Evolutionary conservation across 2,797 vertebrate genomes (phyloP).

Genomic region (Lacerta bilineata): DNA sequence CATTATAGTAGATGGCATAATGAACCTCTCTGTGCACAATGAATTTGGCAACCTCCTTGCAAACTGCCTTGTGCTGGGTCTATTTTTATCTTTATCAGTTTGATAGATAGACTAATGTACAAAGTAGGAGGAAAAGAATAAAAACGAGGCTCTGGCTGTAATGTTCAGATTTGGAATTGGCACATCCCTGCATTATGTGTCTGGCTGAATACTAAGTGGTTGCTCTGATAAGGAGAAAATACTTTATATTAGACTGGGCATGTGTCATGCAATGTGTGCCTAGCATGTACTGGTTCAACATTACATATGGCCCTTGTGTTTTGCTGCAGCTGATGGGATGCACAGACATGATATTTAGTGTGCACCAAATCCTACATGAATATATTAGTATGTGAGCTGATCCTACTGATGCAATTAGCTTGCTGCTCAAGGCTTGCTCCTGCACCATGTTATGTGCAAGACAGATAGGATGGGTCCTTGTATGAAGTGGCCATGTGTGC

Average conservation of each 20-base stretch:
- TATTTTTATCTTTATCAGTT: conserved; percentile 50
- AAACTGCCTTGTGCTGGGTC: conserved; percentile 27
- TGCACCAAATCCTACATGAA: background rate
- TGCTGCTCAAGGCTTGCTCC: background rate
- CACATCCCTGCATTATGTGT: conserved; percentile 3
- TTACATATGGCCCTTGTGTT: background rate
- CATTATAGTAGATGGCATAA: conserved; percentile 55
- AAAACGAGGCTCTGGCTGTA: conserved; percentile 42
- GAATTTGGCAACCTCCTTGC: conserved; percentile 54
- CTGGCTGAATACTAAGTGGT: conserved; percentile 26
- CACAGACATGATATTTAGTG: background rate
- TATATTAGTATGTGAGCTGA: background rate
- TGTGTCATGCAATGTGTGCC: background rate
- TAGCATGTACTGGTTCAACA: background rate
- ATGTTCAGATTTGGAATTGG: conserved; percentile 36
- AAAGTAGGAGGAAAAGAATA: conserved; percentile 44
- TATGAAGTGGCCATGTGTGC: too few relatives aligned
- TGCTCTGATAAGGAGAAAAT: conserved; percentile 29
- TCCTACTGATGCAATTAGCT: background rate
- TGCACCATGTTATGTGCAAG: background rate
- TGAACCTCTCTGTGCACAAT: conserved; percentile 52
- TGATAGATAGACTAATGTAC: conserved; percentile 16
- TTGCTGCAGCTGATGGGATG: background rate
- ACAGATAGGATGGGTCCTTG: too few relatives aligned
- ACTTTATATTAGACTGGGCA: background rate